Conservation (phyloP, 2,797 vertebrate genomes). For the Pipistrellus pygmaeus region DNA sequence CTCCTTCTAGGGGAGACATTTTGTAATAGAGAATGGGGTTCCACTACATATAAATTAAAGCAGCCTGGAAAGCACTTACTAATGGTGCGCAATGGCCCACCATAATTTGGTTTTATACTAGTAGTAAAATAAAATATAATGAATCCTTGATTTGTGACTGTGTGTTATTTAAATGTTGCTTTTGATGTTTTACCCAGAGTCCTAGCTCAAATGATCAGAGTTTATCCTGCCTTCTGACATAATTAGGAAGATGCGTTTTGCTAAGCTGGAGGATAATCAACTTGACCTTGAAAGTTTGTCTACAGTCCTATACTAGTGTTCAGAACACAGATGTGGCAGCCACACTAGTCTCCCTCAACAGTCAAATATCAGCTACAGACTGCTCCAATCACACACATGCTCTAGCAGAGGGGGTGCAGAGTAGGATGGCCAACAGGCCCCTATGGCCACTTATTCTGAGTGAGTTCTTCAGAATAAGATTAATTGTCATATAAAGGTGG, state of each 20-base stretch:
- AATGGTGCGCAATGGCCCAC: slow-evolving; percentile 23
- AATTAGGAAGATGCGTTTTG: slow-evolving; percentile 63
- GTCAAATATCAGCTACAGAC: background rate
- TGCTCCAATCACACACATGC: background rate
- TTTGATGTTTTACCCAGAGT: slow-evolving; percentile 76
- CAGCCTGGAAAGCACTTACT: background rate
- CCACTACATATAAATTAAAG: background rate
- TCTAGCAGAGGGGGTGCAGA: background rate
- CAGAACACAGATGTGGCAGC: background rate
- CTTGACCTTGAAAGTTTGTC: slow-evolving; percentile 76
- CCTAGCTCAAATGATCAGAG: slow-evolving; percentile 73
- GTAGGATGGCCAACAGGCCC: background rate
- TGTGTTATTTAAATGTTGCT: slow-evolving; percentile 73
- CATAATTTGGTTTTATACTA: slow-evolving; percentile 14
- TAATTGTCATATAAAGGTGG: background rate
- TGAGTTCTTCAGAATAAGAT: too few relatives aligned
- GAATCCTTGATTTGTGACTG: slow-evolving; percentile 44
- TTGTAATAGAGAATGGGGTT: background rate
- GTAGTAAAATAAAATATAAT: slow-evolving; percentile 40
- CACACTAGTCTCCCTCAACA: background rate
- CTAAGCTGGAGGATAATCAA: slow-evolving; percentile 73
- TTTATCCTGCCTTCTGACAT: slow-evolving; percentile 77
- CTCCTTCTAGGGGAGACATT: background rate
- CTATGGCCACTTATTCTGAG: background rate
- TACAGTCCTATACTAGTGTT: background rate